These are phyloP conservation scores for Genyomyrus donnyi DNA, from an alignment of 2,113 vertebrate species.

Conservation along the genomic window DNA sequence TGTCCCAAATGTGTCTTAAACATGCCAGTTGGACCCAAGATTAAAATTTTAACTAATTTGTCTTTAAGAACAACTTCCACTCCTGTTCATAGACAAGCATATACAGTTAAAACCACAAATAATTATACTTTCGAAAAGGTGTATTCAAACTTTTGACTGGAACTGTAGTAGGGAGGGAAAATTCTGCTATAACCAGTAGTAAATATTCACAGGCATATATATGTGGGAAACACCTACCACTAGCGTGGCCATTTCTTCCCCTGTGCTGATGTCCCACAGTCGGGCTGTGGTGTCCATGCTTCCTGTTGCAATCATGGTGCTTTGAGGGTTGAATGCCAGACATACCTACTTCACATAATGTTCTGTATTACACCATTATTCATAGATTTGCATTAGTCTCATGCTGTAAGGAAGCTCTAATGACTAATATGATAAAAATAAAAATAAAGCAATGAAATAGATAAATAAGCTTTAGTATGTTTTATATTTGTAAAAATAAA, in stretches of 20 bases:
- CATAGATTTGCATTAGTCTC: not conserved
- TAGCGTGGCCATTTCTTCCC: conserved; percentile 72
- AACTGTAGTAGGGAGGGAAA: not conserved
- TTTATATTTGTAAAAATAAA: no score
- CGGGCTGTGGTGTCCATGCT: conserved; percentile 86
- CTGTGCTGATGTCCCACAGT: conserved; percentile 82
- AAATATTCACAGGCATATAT: not conserved
- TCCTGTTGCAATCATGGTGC: conserved; percentile 84
- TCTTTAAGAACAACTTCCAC: not conserved
- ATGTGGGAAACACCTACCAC: conserved; percentile 53
- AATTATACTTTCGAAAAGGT: not conserved
- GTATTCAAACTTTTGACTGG: not conserved
- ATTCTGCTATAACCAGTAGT: not conserved
- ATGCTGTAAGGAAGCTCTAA: not conserved
- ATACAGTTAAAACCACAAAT: not conserved
- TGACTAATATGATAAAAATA: not conserved
- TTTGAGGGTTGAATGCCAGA: conserved; percentile 87
- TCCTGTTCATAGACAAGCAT: not conserved
- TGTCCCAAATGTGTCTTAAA: not conserved
- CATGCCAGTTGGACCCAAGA: not conserved
- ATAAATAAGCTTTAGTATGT: not conserved
- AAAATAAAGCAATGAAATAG: not conserved
- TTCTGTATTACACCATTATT: not conserved
- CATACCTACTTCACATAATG: conserved; percentile 69
- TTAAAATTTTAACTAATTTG: not conserved